Base-by-base conservation (phyloP, 2,888 invertebrate species). In the Eurois occulta region DNA sequence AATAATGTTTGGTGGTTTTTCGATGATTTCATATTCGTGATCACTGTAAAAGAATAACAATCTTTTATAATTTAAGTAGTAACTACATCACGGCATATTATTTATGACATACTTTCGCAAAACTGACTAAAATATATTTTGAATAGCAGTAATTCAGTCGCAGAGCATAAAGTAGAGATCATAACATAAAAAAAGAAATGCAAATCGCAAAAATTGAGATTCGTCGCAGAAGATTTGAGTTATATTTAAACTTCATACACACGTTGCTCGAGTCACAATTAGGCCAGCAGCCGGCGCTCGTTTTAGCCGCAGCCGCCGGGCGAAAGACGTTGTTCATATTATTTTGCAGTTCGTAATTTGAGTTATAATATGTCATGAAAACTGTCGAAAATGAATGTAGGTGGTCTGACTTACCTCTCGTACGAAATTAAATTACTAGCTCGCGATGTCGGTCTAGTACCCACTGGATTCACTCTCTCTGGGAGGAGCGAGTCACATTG, bases 1-100 rank as follows among this genome's bases (percentile, higher is more conserved):
- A 86, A 94, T 89, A 86, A 95, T 94, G 96, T 94, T 94, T 62
- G 94, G 93, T 85, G 98, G 98, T 90, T 98, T 98, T 93, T 98
- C 98, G 94, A 99, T 98, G 89, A 98, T 98, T 97, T 99, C 99
- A 97, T 99, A 99, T 96, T 99, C 98, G 97, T 99, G 99, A 97
- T 99, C 99, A 97, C 99, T 99, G 97, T 90, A 97, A 97, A 90
- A 97, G 90, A 97, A 84, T 86, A 85, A 65, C 55, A 85, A 68
- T 35, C n/a, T 75, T 74, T 78, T 80, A 66, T 62, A 80, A 75
- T 75, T 67, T 64, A 64, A 28, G n/a, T 55, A 55, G n/a, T 41
- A 66, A 21, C 41, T 38, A 76, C 55, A 64, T n/a, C 62, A 24
- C 32, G 66, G 21, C 75, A 66, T 41, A 28, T 24, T 41, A 28